Evolutionary conservation across 2,888 invertebrate species (phyloP).

Genomic region (Molorchus minor): DNA sequence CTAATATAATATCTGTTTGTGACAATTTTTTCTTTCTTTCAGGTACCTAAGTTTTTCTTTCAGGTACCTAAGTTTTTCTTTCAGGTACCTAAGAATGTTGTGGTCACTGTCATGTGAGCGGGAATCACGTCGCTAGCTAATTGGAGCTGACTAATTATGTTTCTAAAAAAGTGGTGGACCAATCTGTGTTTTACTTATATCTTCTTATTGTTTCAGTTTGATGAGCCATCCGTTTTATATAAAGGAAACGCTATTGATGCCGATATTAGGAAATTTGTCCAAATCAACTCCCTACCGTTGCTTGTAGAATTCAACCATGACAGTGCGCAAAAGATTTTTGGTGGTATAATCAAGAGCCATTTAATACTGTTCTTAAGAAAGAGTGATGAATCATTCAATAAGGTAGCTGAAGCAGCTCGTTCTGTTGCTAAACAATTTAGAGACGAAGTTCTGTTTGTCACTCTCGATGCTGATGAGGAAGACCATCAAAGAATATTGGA

Average conservation of each 20-base stretch:
- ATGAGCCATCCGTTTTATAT: conserved; percentile 81
- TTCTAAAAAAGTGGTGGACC: too few relatives aligned
- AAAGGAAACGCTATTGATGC: conserved; percentile 75
- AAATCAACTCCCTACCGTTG: conserved; percentile 84
- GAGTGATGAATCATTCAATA: conserved; percentile 85
- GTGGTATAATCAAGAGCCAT: conserved; percentile 97
- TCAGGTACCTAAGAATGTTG: too few relatives aligned
- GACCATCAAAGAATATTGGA: conserved; percentile 98
- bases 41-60: too few relatives aligned
- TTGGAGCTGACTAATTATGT: too few relatives aligned
- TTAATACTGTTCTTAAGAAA: conserved; percentile 94
- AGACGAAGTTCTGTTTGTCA: conserved; percentile 89
- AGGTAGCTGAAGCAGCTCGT: conserved; percentile 78
- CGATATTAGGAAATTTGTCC: conserved; percentile 82
- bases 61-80: too few relatives aligned
- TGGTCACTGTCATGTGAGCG: too few relatives aligned
- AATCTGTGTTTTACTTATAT: too few relatives aligned
- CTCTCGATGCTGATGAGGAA: conserved; percentile 93
- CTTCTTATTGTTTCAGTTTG: too few relatives aligned
- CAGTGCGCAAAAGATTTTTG: conserved; percentile 98
- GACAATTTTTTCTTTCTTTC: too few relatives aligned
- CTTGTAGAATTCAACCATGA: conserved; percentile 97
- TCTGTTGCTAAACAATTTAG: conserved; percentile 89
- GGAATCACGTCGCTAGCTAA: too few relatives aligned
- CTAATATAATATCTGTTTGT: too few relatives aligned